Percentiles rank a stretch among this genome's conserved stretches.
Conservation (phyloP, 2,113 vertebrate genomes). For the Callospermophilus lateralis region DNA sequence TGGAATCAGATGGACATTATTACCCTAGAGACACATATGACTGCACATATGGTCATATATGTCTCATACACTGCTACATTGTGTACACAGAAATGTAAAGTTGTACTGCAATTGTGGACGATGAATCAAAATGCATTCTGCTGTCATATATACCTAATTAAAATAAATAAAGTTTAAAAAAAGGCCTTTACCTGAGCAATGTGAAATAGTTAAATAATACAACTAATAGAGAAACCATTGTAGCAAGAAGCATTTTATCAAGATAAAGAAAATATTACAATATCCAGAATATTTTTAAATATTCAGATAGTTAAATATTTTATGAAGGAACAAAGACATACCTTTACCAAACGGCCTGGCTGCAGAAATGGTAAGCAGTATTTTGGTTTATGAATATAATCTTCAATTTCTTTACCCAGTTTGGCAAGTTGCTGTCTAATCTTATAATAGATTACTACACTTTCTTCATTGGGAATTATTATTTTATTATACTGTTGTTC, state of each 20-base stretch:
- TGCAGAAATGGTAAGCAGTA: constrained; percentile 98
- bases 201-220: not conserved
- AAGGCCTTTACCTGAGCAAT: not conserved
- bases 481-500: constrained; percentile 96
- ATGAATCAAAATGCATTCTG: too few species aligned
- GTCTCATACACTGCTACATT: too few species aligned
- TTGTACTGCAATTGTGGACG: too few species aligned
- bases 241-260: not conserved
- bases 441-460: constrained; percentile 96
- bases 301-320: not conserved
- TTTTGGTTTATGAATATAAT: constrained; percentile 97
- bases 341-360: constrained; percentile 95
- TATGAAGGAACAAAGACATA: constrained; percentile 38
- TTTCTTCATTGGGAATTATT: constrained; percentile 97
- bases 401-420: constrained; percentile 96
- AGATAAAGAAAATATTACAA: not conserved
- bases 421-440: constrained; percentile 97
- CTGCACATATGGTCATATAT: too few species aligned
- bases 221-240: not conserved
- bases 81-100: too few species aligned
- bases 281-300: constrained; percentile 25
- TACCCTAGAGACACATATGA: too few species aligned
- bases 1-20: too few species aligned
- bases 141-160: too few species aligned
- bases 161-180: too few species aligned